phyloP scores from a whole-genome alignment of 2,888 invertebrate genomes.

The Carabus problematicus region DNA sequence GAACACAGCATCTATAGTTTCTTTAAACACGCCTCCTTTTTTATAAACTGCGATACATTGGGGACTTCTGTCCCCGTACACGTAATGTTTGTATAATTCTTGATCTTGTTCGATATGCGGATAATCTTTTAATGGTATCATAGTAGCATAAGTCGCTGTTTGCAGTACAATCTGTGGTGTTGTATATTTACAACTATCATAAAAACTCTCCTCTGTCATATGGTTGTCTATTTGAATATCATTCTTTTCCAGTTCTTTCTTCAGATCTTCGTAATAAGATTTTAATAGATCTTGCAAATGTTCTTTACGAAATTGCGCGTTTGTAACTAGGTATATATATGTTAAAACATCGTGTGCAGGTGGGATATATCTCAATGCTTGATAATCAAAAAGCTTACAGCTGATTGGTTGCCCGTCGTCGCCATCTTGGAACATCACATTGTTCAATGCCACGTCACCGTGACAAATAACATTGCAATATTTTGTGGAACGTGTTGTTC shows the following conservation, averaged over 20 bases:
- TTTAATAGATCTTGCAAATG: constrained; percentile 45
- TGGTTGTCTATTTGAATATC: constrained; percentile 41
- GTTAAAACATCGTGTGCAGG: constrained; percentile 68
- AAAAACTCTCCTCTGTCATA: constrained; percentile 42
- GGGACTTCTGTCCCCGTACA: constrained; percentile 33
- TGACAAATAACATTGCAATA: constrained; percentile 57
- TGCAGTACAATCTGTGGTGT: constrained; percentile 46
- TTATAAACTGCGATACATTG: constrained; percentile 24
- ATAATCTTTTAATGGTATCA: constrained; percentile 23
- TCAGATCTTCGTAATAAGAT: constrained; percentile 44
- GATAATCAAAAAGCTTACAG: constrained; percentile 53
- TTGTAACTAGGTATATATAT: constrained; percentile 48
- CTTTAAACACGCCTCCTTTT: constrained; percentile 15
- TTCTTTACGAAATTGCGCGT: constrained; percentile 45
- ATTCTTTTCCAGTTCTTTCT: constrained; percentile 36
- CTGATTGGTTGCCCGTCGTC: constrained; percentile 46
- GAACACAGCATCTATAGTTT: constrained; percentile 25
- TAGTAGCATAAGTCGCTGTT: constrained; percentile 41
- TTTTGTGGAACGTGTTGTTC: constrained; percentile 53
- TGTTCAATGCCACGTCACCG: constrained; percentile 54
- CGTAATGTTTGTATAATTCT: constrained; percentile 31
- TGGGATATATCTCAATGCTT: constrained; percentile 64
- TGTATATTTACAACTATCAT: constrained; percentile 41
- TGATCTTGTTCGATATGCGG: constrained; percentile 34
- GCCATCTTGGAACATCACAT: constrained; percentile 51